A percentile compares a stretch with the other conserved stretches of the same genome.
These are phyloP conservation scores for Gnatocerus cornutus DNA, from an alignment of 2,888 invertebrate genomes.

Conservation along the genomic window DNA sequence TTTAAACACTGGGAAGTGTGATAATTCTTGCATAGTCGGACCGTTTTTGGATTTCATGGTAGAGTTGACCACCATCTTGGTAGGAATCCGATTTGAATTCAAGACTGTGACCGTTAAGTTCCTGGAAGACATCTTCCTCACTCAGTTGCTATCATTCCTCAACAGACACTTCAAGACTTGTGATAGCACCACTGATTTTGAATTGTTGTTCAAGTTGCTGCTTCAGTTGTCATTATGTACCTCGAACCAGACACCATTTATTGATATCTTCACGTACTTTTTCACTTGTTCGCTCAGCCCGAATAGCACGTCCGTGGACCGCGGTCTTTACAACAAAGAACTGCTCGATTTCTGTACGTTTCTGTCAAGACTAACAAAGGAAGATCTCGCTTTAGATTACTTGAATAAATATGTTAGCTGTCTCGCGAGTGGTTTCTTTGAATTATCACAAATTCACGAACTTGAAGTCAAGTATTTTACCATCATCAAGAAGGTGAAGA, in stretches of 20 bases:
- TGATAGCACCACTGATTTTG: constrained; percentile 46
- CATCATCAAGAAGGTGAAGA: neutral
- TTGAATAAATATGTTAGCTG: constrained; percentile 56
- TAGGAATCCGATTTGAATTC: constrained; percentile 23
- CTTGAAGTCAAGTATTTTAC: neutral
- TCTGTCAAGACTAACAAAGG: constrained; percentile 53
- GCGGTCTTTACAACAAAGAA: constrained; percentile 44
- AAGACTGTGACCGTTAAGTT: constrained; percentile 11
- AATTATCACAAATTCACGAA: constrained; percentile 39
- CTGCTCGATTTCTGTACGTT: constrained; percentile 55
- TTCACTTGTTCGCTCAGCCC: constrained; percentile 6
- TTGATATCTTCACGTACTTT: constrained; percentile 47
- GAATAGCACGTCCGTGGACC: neutral
- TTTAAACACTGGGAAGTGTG: constrained; percentile 13
- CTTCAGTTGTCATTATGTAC: constrained; percentile 55
- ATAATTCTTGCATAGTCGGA: neutral
- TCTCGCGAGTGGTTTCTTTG: constrained; percentile 58
- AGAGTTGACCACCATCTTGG: neutral
- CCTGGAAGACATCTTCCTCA: constrained; percentile 37
- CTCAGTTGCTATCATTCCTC: constrained; percentile 48
- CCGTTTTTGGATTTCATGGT: constrained; percentile 21
- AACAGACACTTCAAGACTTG: constrained; percentile 48
- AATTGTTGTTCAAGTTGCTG: constrained; percentile 54
- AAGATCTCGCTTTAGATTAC: constrained; percentile 50
- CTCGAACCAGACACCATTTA: constrained; percentile 60